These are phyloP conservation scores for Lasioglossum leucozonium DNA, from an alignment of 2,888 invertebrate species.

Conservation along the genomic window DNA sequence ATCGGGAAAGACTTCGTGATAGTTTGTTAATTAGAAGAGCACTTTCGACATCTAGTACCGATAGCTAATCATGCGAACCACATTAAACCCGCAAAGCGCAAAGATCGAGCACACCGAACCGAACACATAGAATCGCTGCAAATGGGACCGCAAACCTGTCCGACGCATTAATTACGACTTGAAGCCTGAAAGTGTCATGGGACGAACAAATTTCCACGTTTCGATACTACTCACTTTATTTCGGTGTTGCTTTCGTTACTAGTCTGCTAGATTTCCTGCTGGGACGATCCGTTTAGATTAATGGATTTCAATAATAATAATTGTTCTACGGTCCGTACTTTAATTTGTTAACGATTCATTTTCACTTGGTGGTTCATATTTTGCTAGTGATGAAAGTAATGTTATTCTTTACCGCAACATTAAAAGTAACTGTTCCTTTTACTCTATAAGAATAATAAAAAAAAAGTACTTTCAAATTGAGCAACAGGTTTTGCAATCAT, in stretches of 20 bases:
- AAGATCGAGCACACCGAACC: background rate
- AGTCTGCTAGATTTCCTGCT: no score
- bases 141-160: background rate
- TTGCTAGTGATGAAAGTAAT: no score
- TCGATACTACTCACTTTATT: constrained; percentile 5
- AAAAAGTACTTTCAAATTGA: no score
- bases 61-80: constrained; percentile 12
- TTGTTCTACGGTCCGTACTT: no score
- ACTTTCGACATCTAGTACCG: background rate
- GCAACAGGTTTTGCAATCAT: no score
- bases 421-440: no score
- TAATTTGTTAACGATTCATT: no score
- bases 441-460: no score
- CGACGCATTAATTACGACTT: constrained; percentile 25
- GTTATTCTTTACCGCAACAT: no score
- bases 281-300: no score
- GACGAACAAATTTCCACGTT: constrained; percentile 14
- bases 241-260: background rate
- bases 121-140: background rate
- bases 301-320: no score
- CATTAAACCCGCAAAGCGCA: constrained; percentile 6
- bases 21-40: constrained; percentile 25
- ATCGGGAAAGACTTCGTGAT: background rate
- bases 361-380: no score
- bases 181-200: constrained; percentile 20